Evolutionary conservation across 1,140 invertebrate genomes (phyloP), one percentile per base, ranked within the genome.

Genomic region (Gonatopus flavifemur): DNA sequence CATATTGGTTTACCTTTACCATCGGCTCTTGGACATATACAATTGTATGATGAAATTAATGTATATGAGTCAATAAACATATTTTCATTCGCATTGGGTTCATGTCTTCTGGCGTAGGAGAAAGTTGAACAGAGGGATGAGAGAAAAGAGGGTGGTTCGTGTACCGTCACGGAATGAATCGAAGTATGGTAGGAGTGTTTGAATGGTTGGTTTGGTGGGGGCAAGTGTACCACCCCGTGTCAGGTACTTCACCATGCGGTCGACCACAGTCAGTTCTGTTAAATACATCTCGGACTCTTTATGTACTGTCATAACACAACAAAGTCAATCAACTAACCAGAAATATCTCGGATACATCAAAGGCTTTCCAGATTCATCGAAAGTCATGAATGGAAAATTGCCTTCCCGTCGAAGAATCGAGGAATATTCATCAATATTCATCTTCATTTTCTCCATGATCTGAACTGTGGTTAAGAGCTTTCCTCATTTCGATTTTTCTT

Each of bases 171-270:
- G n/a, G n/a, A n/a, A n/a, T n/a, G n/a, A n/a, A n/a, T n/a, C 5
- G 22, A 36, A 2, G 19, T 5, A n/a, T 7, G 36, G 18, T 24
- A 39, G 48, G 31, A 43, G 16, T 18, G 18, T 44, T 31, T 39
- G 42, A 39, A 50, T 22, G n/a, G 39, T 41, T n/a, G 18, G 16
- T 16, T 19, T 57, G 52, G 64, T 58, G 55, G 67, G 62, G 64
- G 57, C 53, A 57, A 58, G 52, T 56, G 66, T 72, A 57, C 67
- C 69, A 72, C 57, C 59, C 55, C 38, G 67, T 69, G 60, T 68
- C 66, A 72, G 70, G 70, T 67, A 49, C 57, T 62, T 44, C 49
- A 39, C 63, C 70, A 72, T 60, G 68, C 69, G 69, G 68, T 62
- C 59, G 57, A 38, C 45, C 54, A 52, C 57, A 67, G 54, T 65